Base-by-base conservation (phyloP, 2,113 vertebrate genomes). In the Cephalopholis sonnerati region DNA sequence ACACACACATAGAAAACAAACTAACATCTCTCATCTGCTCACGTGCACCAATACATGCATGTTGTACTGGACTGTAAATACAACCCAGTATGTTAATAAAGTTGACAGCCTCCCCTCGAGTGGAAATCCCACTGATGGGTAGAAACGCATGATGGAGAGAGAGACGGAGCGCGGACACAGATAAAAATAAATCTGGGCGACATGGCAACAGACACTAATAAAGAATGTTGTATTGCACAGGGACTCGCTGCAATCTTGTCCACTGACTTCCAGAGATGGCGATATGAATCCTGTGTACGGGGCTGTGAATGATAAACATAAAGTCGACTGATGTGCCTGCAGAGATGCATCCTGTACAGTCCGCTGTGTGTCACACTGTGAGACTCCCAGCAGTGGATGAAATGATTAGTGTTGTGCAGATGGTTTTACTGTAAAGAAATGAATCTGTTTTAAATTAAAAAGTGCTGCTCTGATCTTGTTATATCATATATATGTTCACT, bases 131-230 rank as follows among this genome's bases (percentile, higher is more conserved):
- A 61, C 51, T 57, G 73, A 87, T 81, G 70, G 29, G 51, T 54
- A 12, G 29, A 73, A 54, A 55, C 24, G 41, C 59, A 41, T 66
- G 57, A 51, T 51, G 22, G 53, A 22, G n/a, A 48, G 53, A 22
- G n/a, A 48, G 11, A 27, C 29, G 29, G 13, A 17, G 36, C 10
- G 24, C 27, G 57, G 51, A 46, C 36, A 32, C 10, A 71, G 74
- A 86, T 77, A 83, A 58, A 86, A 82, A 82, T 78, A 79, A 82
- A 84, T 85, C 24, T 70, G 57, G 61, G 72, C 3, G 22, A 77
- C 77, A 74, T 76, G 77, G 77, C 53, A 74, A 54, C 74, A 80
- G 71, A 86, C 62, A 7, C 32, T 55, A 53, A 86, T 77, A 86
- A 79, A 81, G 13, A 29, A 13, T 27, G 64, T 77, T 65, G 50